A percentile compares a stretch with the other conserved stretches of the same genome.
phyloP scores from a whole-genome alignment of 1,140 invertebrate species.

The Drosophila kurseongensis region DNA sequence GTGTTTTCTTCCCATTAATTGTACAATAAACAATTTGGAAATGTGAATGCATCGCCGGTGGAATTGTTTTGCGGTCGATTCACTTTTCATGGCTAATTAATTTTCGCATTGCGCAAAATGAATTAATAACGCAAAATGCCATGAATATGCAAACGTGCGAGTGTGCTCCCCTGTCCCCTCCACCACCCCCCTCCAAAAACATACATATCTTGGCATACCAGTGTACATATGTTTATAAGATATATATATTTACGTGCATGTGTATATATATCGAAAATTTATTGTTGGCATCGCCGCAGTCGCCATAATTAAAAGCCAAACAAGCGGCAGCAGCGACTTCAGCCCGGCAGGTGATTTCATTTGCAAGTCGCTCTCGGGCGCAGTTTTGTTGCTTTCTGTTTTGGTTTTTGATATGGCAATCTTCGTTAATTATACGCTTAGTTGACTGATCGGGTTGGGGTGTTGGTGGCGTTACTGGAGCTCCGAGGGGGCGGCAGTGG shows the following conservation, averaged over 20 bases:
- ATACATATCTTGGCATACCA: constrained; percentile 41
- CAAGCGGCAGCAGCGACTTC: constrained; percentile 56
- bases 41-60: constrained; percentile 52
- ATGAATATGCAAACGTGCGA: constrained; percentile 77
- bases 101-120: constrained; percentile 82
- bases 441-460: constrained; percentile 39
- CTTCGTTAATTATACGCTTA: constrained; percentile 72
- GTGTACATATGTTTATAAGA: constrained; percentile 7
- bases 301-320: constrained; percentile 82
- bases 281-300: constrained; percentile 73
- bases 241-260: constrained; percentile 4
- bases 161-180: neutral
- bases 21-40: constrained; percentile 63
- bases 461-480: constrained; percentile 9
- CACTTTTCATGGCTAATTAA: constrained; percentile 83
- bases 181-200: constrained; percentile 5
- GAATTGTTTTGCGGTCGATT: constrained; percentile 78
- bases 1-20: constrained; percentile 34
- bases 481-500: neutral
- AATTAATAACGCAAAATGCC: constrained; percentile 78
- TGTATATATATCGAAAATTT: constrained; percentile 55
- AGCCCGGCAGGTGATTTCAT: constrained; percentile 74
- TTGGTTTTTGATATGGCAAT: constrained; percentile 58
- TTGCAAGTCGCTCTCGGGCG: constrained; percentile 53
- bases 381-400: constrained; percentile 28